Percentiles rank a stretch among this genome's conserved stretches.
Evolutionary conservation across 2,888 invertebrate species (phyloP).

Genomic region (Pachycephus smyrnensis): DNA sequence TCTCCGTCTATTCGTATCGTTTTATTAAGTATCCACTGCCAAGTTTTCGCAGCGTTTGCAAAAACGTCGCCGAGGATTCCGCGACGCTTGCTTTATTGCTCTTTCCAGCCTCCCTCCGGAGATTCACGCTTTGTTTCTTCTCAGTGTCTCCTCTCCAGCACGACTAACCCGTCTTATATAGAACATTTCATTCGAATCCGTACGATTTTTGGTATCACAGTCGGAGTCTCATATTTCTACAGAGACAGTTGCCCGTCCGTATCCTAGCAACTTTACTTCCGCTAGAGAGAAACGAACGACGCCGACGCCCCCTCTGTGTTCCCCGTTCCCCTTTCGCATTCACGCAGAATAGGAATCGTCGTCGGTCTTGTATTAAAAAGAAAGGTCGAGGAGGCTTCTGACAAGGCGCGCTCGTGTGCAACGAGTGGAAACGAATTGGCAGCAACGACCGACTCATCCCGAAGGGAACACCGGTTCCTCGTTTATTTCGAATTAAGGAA

Average conservation of each 20-base stretch:
- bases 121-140: background rate
- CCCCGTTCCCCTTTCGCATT: background rate
- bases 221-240: background rate
- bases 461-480: slow-evolving; percentile 27
- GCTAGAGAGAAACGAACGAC: background rate
- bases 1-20: background rate
- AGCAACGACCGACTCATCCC: background rate
- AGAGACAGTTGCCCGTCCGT: background rate
- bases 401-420: background rate
- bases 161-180: background rate
- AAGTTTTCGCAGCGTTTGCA: background rate
- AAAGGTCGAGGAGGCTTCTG: background rate
- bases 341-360: background rate
- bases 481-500: slow-evolving; percentile 47
- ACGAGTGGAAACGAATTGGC: background rate
- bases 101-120: background rate
- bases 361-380: background rate
- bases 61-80: background rate
- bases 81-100: background rate
- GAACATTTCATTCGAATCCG: background rate
- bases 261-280: background rate
- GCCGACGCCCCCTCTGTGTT: background rate
- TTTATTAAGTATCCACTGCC: background rate
- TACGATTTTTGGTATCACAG: background rate
- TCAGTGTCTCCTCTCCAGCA: background rate